Base-by-base conservation (phyloP, 2,888 invertebrate species). In the Labia minor region DNA sequence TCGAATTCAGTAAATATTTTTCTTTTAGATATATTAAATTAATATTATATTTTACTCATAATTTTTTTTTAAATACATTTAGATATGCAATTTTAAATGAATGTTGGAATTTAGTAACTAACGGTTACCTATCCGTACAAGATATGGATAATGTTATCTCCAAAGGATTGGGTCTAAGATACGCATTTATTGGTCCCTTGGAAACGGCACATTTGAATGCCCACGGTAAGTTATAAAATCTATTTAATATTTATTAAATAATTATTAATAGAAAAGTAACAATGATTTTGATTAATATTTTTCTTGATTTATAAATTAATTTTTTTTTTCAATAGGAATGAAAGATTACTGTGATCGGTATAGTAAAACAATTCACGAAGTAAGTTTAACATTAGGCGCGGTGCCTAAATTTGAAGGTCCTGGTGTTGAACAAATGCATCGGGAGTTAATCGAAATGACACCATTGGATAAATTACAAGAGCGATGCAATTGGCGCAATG, bases 141-240 rank as follows among this genome's bases (percentile, higher is more conserved):
- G 97, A 97, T 75, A 82, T 95, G 1, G 97, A 98, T 75, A 89
- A 88, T 73, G 94, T 96, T 0, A 95, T 96, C 85, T 90, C 90
- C 0, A 91, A 93, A 75, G 97, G 97, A 10, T 83, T 98, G 49
- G 97, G 96, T 11, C 90, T 92, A 85, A 84, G 97, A 64, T 98
- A 97, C 76, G 96, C 96, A 6, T 97, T 97, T 79, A 82, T 96
- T 68, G 98, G 98, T 1, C 90, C 95, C 0, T 79, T 96, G 70
- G 95, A 96, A 81, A 94, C 95, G 0, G 91, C 92, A 0, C 95
- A 95, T 78, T 82, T 97, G 68, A 98, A 98, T 77, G 95, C 96
- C 11, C 91, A 93, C 78, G 95, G 95, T 80, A 83, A 83, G 82
- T 66, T n/a, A n/a, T n/a, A n/a, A n/a, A n/a, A n/a, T n/a, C n/a